These are phyloP conservation scores for Tiliacea citrago DNA, from an alignment of 2,888 invertebrate genomes.

Conservation along the genomic window DNA sequence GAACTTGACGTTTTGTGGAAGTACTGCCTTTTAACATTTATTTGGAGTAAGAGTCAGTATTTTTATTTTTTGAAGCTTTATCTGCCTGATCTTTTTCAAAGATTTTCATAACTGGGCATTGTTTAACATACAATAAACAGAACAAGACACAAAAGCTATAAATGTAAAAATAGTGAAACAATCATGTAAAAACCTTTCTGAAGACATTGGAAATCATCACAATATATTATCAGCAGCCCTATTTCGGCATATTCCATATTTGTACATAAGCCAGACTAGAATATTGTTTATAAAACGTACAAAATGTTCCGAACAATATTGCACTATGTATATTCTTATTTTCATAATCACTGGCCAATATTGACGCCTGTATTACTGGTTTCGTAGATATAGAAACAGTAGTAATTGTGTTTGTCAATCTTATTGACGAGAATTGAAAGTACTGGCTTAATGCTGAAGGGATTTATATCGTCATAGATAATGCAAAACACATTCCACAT, in stretches of 20 bases:
- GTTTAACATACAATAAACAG: not conserved
- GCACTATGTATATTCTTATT: slow-evolving; percentile 51
- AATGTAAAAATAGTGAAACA: not conserved
- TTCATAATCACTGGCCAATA: slow-evolving; percentile 33
- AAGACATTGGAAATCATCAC: not conserved
- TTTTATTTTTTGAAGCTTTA: not conserved
- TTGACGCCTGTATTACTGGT: not conserved
- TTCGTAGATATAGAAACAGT: slow-evolving; percentile 13
- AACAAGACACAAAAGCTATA: not conserved
- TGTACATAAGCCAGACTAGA: slow-evolving; percentile 53
- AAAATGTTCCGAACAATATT: slow-evolving; percentile 53
- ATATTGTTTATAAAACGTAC: slow-evolving; percentile 48
- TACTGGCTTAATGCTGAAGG: not conserved
- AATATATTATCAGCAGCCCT: not conserved
- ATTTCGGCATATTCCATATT: slow-evolving; percentile 1
- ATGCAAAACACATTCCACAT: not conserved
- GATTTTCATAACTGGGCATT: not conserved
- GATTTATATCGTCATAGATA: slow-evolving; percentile 1
- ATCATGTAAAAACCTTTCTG: not conserved
- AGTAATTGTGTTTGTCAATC: slow-evolving; percentile 23
- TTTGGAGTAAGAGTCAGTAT: slow-evolving; percentile 8
- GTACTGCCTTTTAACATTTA: not conserved
- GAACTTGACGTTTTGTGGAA: slow-evolving; percentile 24
- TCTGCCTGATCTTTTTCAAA: too few relatives aligned
- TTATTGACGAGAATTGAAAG: slow-evolving; percentile 30